phyloP scores from a whole-genome alignment of 92 coral and sea anemone species.

The Porites cylindrica region DNA sequence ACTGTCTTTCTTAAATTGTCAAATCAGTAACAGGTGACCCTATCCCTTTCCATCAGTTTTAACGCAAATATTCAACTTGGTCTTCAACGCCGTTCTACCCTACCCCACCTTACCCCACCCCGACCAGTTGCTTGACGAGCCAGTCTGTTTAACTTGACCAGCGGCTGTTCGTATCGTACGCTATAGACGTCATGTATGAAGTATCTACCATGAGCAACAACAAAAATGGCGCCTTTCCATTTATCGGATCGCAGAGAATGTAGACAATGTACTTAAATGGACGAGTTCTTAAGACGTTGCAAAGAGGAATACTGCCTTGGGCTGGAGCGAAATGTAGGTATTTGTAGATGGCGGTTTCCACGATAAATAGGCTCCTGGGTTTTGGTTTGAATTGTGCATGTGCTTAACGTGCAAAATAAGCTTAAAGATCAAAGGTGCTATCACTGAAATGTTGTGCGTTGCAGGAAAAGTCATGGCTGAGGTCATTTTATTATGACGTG shows the following conservation, averaged over 20 bases:
- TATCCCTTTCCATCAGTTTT: too few relatives aligned
- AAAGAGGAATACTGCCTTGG: conserved; percentile 12
- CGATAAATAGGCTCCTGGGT: background rate
- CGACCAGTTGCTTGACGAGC: too few relatives aligned
- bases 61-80: too few relatives aligned
- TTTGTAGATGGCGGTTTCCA: background rate
- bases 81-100: too few relatives aligned
- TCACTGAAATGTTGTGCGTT: background rate
- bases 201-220: background rate
- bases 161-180: too few relatives aligned
- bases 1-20: too few relatives aligned
- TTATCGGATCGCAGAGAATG: background rate
- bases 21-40: too few relatives aligned
- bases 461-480: conserved; percentile 71
- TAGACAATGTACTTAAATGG: background rate
- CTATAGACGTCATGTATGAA: too few relatives aligned
- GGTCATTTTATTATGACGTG: conserved; percentile 41
- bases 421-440: background rate
- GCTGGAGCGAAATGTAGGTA: conserved; percentile 25
- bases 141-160: too few relatives aligned
- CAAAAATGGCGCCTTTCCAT: background rate
- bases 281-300: conserved; percentile 23
- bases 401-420: background rate
- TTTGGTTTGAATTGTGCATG: background rate
- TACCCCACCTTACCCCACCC: too few relatives aligned